These are phyloP conservation scores for Trichonephila clavata DNA, from an alignment of 1,140 invertebrate genomes.

Conservation along the genomic window DNA sequence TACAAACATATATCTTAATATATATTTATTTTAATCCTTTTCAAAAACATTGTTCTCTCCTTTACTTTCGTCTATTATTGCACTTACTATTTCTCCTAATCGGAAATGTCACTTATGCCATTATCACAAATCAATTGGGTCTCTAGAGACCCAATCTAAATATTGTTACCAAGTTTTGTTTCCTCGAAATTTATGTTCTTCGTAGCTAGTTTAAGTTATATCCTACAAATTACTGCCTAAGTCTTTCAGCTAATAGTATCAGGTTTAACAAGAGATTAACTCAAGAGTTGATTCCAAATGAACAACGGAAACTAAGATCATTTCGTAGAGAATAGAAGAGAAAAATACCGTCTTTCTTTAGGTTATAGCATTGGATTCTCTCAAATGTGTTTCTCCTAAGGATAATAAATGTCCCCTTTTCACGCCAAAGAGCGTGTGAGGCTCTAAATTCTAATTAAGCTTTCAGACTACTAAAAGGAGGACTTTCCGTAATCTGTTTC, in stretches of 20 bases:
- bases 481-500: not conserved
- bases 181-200: not conserved
- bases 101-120: not conserved
- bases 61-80: not conserved
- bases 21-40: too few relatives aligned
- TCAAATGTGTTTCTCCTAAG: slow-evolving; percentile 44
- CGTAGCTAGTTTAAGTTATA: not conserved
- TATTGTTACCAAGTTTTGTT: slow-evolving; percentile 2
- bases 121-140: not conserved
- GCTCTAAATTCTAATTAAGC: slow-evolving; percentile 59
- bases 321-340: not conserved
- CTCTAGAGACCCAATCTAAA: not conserved
- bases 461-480: slow-evolving; percentile 12
- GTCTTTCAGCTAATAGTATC: not conserved
- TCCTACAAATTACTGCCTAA: not conserved
- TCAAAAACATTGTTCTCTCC: not conserved
- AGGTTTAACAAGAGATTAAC: slow-evolving; percentile 52
- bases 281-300: not conserved
- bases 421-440: slow-evolving; percentile 41
- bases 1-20: too few relatives aligned
- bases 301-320: not conserved
- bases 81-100: not conserved
- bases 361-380: not conserved
- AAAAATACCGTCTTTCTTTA: not conserved
- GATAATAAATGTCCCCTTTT: slow-evolving; percentile 30